Evolutionary conservation across 2,113 vertebrate species (phyloP).

Genomic region (Canis aureus): DNA sequence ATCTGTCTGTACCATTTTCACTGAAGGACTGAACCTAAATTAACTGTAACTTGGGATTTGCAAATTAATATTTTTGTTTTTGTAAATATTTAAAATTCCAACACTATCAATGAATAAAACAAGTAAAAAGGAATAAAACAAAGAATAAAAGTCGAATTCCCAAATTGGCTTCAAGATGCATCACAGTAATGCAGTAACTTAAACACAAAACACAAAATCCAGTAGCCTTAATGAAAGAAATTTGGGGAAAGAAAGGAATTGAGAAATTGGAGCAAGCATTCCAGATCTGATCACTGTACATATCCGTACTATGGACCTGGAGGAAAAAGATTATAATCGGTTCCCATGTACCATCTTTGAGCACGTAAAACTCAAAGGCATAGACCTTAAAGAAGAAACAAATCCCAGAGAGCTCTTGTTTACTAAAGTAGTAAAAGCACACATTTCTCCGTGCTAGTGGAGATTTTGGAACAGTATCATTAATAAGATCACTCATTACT

Average conservation of each 20-base stretch:
- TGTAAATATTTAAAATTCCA: slow-evolving; percentile 60
- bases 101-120: slow-evolving; percentile 40
- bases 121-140: slow-evolving; percentile 26
- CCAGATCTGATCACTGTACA: not conserved
- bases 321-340: slow-evolving; percentile 25
- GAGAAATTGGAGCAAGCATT: not conserved
- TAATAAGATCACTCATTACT: slow-evolving; percentile 53
- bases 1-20: slow-evolving; percentile 47
- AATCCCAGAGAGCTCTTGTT: slow-evolving; percentile 23
- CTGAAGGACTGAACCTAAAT: slow-evolving; percentile 22
- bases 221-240: slow-evolving; percentile 14
- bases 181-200: not conserved
- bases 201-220: slow-evolving; percentile 38
- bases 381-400: slow-evolving; percentile 29
- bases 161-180: slow-evolving; percentile 29
- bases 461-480: slow-evolving; percentile 5
- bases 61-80: slow-evolving; percentile 30
- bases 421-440: slow-evolving; percentile 41
- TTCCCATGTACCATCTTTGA: not conserved
- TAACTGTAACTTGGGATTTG: not conserved
- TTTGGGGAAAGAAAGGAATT: not conserved
- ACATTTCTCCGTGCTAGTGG: not conserved
- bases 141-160: slow-evolving; percentile 19
- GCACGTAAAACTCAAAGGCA: not conserved
- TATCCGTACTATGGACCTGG: not conserved